Percentiles rank a stretch among this genome's conserved stretches.
These are phyloP conservation scores for Leucophenga maculata DNA, from an alignment of 2,888 invertebrate genomes.

Conservation along the genomic window DNA sequence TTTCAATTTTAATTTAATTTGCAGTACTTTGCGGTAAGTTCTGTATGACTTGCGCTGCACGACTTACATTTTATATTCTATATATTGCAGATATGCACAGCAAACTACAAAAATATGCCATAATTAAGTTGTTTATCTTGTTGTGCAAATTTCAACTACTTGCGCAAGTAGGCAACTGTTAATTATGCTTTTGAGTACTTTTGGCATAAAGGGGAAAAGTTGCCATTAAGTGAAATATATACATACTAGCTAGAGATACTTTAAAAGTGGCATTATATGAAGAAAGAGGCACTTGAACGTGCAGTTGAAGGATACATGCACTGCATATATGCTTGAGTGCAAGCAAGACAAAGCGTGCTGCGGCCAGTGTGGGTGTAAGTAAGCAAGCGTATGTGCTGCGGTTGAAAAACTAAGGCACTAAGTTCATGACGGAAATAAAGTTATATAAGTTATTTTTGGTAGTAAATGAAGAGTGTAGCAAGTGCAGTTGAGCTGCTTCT, in stretches of 20 bases:
- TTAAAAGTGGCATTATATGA: conserved; percentile 36
- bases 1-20: too few relatives aligned
- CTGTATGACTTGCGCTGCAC: too few relatives aligned
- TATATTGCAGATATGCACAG: too few relatives aligned
- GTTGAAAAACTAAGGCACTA: conserved; percentile 12
- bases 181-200: conserved; percentile 50
- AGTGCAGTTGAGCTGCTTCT: conserved; percentile 22
- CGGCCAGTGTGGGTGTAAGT: not conserved
- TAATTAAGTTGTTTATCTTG: conserved; percentile 65
- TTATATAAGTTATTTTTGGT: too few relatives aligned
- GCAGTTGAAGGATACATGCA: conserved; percentile 12
- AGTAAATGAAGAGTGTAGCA: not conserved
- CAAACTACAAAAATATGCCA: conserved; percentile 37
- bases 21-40: too few relatives aligned
- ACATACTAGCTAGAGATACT: conserved; percentile 8
- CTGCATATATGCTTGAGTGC: not conserved
- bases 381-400: not conserved
- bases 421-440: not conserved
- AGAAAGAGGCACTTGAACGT: conserved; percentile 46
- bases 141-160: conserved; percentile 52
- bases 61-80: too few relatives aligned
- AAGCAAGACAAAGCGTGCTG: not conserved
- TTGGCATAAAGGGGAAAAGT: conserved; percentile 38
- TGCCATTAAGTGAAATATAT: conserved; percentile 8
- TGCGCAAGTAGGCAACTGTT: conserved; percentile 54